Evolutionary conservation across 2,797 vertebrate genomes (phyloP).

Genomic region (Novumbra hubbsi): DNA sequence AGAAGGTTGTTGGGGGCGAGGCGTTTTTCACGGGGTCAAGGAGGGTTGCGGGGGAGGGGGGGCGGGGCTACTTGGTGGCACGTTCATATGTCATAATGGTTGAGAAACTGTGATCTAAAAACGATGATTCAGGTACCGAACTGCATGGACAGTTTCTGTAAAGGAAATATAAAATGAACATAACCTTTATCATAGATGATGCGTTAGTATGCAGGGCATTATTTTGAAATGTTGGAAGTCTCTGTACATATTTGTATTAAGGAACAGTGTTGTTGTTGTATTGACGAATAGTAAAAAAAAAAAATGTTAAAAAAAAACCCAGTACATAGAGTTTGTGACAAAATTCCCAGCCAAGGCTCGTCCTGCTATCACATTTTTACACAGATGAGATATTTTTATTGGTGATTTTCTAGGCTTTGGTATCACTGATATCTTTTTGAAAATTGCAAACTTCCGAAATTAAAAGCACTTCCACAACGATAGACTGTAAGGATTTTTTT

Average conservation of each 20-base stretch:
- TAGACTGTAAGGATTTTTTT: constrained; percentile 72
- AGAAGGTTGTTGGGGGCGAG: constrained; percentile 44
- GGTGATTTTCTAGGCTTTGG: constrained; percentile 78
- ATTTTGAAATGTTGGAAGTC: constrained; percentile 70
- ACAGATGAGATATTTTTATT: constrained; percentile 84
- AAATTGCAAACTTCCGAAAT: constrained; percentile 75
- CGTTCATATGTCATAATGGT: constrained; percentile 43
- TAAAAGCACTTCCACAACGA: constrained; percentile 76
- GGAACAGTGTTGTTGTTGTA: constrained; percentile 78
- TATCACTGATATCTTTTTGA: constrained; percentile 73
- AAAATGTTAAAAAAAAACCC: constrained; percentile 22
- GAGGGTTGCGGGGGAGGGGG: background rate
- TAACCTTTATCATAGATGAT: constrained; percentile 54
- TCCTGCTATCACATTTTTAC: constrained; percentile 80
- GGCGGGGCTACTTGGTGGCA: constrained; percentile 26
- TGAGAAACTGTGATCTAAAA: constrained; percentile 75
- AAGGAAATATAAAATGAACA: constrained; percentile 46
- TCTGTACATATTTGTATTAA: constrained; percentile 82
- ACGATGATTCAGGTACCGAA: constrained; percentile 75
- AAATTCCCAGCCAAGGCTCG: constrained; percentile 76
- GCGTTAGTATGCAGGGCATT: constrained; percentile 78
- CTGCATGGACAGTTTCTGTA: constrained; percentile 63
- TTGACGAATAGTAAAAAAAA: constrained; percentile 61
- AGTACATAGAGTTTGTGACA: constrained; percentile 61
- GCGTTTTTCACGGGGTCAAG: constrained; percentile 21